Evolutionary conservation across 2,888 invertebrate genomes (phyloP).

Genomic region (Cephus pulcher): DNA sequence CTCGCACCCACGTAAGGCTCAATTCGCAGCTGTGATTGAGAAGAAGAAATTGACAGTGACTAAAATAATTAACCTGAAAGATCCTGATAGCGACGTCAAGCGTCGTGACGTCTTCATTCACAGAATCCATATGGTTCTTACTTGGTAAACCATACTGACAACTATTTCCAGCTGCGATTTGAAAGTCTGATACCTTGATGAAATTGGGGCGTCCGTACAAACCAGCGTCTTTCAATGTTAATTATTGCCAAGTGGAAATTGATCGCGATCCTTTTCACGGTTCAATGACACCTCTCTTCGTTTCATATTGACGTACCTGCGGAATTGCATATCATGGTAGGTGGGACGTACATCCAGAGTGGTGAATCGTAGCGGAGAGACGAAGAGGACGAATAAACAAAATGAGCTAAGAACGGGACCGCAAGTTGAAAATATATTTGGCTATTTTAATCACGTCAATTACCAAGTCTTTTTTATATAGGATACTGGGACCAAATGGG

Average conservation of each 20-base stretch:
- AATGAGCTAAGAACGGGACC: neutral
- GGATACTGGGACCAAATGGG: neutral
- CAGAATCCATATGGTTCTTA: neutral
- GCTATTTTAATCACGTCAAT: neutral
- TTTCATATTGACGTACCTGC: neutral
- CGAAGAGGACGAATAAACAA: neutral
- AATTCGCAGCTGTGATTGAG: neutral
- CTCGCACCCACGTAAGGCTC: neutral
- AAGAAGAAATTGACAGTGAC: neutral
- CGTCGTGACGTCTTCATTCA: neutral
- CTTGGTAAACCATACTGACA: neutral
- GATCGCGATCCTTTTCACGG: neutral
- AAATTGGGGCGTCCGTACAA: constrained; percentile 52
- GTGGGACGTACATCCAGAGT: neutral
- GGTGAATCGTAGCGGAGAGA: neutral
- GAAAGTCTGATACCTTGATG: constrained; percentile 41
- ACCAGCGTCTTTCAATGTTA: constrained; percentile 45
- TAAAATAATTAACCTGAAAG: neutral
- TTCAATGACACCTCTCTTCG: neutral
- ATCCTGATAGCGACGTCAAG: neutral
- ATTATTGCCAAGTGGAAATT: constrained; percentile 34
- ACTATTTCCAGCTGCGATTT: constrained; percentile 32
- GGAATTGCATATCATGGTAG: neutral
- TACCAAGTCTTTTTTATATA: neutral
- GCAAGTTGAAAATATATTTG: neutral